phyloP scores from a whole-genome alignment of 2,113 vertebrate genomes.

The Rattus norvegicus region DNA sequence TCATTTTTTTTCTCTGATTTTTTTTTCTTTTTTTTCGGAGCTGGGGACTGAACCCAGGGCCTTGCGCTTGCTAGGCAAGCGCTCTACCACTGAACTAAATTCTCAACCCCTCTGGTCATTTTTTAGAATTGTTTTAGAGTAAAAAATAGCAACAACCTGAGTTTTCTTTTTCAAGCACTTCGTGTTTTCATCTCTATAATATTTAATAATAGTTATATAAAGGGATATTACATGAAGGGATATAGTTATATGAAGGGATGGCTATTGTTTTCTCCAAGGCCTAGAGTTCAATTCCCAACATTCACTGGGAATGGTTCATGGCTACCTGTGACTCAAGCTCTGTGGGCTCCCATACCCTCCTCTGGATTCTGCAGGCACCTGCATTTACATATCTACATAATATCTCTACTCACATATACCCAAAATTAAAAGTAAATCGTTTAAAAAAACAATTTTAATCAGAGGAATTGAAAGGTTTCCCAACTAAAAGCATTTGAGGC shows the following conservation, averaged over 20 bases:
- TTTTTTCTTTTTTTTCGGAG: no score
- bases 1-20: no score
- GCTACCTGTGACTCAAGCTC: neutral
- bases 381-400: neutral
- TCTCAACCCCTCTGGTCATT: neutral
- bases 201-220: neutral
- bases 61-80: no score
- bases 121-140: neutral
- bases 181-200: conserved; percentile 6
- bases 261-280: no score
- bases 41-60: no score
- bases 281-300: neutral
- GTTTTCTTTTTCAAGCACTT: conserved; percentile 27
- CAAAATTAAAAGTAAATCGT: neutral
- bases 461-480: neutral
- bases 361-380: neutral
- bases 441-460: neutral
- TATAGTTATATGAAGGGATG: neutral
- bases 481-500: neutral
- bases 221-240: neutral
- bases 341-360: no score
- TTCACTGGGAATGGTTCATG: neutral
- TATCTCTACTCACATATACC: neutral
- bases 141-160: neutral
- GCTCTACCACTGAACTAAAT: no score